phyloP scores from a whole-genome alignment of 2,113 vertebrate genomes.

The Lepus europaeus region DNA sequence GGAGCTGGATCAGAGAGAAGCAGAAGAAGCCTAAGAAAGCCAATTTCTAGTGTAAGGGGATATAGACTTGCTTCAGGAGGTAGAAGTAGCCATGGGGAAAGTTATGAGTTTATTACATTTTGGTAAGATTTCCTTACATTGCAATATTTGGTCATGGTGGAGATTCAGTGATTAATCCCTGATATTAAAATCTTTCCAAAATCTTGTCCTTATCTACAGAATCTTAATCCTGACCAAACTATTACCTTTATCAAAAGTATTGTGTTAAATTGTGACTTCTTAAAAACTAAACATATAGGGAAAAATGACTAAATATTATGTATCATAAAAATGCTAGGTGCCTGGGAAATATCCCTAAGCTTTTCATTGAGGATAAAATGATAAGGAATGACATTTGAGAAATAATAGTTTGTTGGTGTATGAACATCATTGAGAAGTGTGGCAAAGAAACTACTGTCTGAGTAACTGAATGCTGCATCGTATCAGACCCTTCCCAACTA shows the following conservation, averaged over 20 bases:
- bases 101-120: background rate
- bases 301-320: slow-evolving; percentile 7
- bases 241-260: slow-evolving; percentile 17
- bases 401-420: background rate
- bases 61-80: slow-evolving; percentile 6
- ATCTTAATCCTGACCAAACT: background rate
- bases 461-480: background rate
- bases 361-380: background rate
- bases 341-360: background rate
- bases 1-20: background rate
- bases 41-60: background rate
- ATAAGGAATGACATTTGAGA: slow-evolving; percentile 24
- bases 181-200: background rate
- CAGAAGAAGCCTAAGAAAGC: background rate
- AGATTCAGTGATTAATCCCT: background rate
- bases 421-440: background rate
- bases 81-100: background rate
- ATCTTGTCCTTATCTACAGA: background rate
- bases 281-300: background rate
- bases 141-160: background rate
- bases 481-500: background rate
- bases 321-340: background rate
- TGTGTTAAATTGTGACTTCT: background rate
- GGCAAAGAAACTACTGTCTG: background rate
- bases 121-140: background rate